Base-by-base conservation (phyloP, 2,113 vertebrate genomes). In the Lasiurus cinereus region DNA sequence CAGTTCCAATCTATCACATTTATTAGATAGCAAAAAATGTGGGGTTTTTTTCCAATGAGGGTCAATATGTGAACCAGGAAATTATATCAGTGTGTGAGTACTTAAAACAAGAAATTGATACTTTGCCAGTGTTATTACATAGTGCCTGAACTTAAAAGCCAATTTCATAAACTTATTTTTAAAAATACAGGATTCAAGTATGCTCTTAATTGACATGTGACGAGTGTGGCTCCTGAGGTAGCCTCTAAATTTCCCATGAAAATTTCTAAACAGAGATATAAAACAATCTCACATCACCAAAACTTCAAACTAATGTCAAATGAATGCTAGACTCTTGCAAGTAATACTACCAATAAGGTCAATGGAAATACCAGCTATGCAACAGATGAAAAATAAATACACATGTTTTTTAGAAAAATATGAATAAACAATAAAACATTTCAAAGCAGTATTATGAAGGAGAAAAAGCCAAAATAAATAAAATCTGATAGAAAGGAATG, bases 81-180 rank as follows among this genome's bases (percentile, higher is more conserved):
- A 95, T 94, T 48, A 67, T 48, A 72, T 21, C 39, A 86, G 3
- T 39, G 69, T 5, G 10, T 24, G 52, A 78, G 0, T 69, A 70
- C 7, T 86, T 89, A 83, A 70, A 29, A 33, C 59, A 59, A 86
- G 15, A 31, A 91, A 80, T 0, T 94, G 95, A 79, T 9, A 54
- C 36, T n/a, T 1, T 79, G 36, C 39, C 50, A 95, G 77, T 50
- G 22, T 18, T 83, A 84, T 88, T 79, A 72, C 11, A 79, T 50
- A 79, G 46, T 76, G 93, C 74, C 78, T 74, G 31, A 89, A 83
- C 73, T 83, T 93, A 59, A 91, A 62, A 82, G 33, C 29, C 64
- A 94, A 72, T 22, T 90, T 78, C 82, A 14, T 76, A 89, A 93
- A 95, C 24, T 90, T 69, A 50, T 70, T 79, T 90, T 93, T 54